Base-by-base conservation (phyloP, 2,888 invertebrate species). In the Platerodrilus igneus region DNA sequence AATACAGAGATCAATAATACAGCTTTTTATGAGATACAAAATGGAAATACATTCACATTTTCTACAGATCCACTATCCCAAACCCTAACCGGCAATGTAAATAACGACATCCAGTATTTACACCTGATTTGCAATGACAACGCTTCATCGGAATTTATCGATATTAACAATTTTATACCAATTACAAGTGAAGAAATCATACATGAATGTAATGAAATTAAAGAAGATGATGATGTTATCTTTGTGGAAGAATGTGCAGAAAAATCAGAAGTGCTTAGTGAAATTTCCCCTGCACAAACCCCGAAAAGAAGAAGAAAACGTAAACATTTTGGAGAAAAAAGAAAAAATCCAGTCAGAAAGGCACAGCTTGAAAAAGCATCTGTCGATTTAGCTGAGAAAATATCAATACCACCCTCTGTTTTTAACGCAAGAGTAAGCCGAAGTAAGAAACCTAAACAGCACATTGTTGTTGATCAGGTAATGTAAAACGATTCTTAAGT, bases 201-300 rank as follows among this genome's bases (percentile, higher is more conserved):
- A 15, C 18, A 29, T 17, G 29, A 29, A 8, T 29, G 17, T 17
- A 18, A 5, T 29, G 29, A 29, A 29, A 29, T 18, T 10, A 19
- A 29, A 16, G 10, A 13, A 14, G 54, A 55, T 22, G 58, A 59
- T 14, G 59, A 60, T 18, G 57, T 59, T 5, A 48, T 58, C 26
- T 59, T 60, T 37, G 53, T 62, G 2, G 50, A 50, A 26, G 57
- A 57, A 43, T 60, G 53, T 34, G 17, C 20, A 26, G 3, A 16
- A 23, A 11, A 29, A 45, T n/a, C n/a, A 36, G 30, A 23, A 20
- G 18, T 29, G 5, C 25, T 37, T 26, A 10, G 20, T 22, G 16
- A 7, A 26, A 10, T 5, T 9, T 14, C 15, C 7, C 3, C 34
- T 26, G 16, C 22, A 7, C 22, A 21, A 5, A 23, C 19, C 6